Evolutionary conservation across 1,140 invertebrate species (phyloP), one percentile per base, ranked within the genome.

Genomic region (Zaprionus nigranus): DNA sequence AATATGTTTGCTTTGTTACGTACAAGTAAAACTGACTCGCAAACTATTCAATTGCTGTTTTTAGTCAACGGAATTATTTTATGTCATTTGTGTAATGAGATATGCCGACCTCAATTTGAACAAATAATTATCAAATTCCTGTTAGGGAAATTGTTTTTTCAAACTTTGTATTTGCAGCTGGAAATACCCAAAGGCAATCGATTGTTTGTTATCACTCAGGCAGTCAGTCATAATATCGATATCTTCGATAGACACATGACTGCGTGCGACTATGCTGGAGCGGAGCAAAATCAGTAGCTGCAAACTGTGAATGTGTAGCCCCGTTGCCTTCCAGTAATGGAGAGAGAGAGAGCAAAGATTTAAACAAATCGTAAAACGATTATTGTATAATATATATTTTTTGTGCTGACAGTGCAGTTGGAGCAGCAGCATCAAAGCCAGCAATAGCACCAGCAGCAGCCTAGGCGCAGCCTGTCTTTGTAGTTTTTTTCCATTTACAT

Each of bases 241-340:
- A 69, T 30, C 30, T 36, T 24, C 51, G 59, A 70, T 62, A 74
- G 30, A 59, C 65, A 57, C 65, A 69, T 74, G 65, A 58, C 72
- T 75, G 72, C 38, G 38, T 61, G 72, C 66, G 51, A 59, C 68
- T 53, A 58, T 54, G 56, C 73, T 75, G 60, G 56, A 70, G 51
- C 28, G 22, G 30, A 64, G 62, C 28, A 54, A 54, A 68, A 46
- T 24, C 65, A 75, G 72, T 69, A 57, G 26, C 40, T 61, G 24
- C 26, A 63, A 53, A 73, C 53, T 59, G 70, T 54, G 36, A 54
- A 40, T 40, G 28, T 40, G 28, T 28, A 34, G 17, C 49, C n/a
- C 46, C 20, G 46, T 51, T 51, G 51, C 63, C 12, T 34, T 30
- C n/a, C 22, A 12, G 22, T 40, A 38, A 26, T 17, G 54, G 6